A percentile compares a stretch with the other conserved stretches of the same genome.
phyloP scores from a whole-genome alignment of 2,797 vertebrate species.

The Lateolabrax maculatus region DNA sequence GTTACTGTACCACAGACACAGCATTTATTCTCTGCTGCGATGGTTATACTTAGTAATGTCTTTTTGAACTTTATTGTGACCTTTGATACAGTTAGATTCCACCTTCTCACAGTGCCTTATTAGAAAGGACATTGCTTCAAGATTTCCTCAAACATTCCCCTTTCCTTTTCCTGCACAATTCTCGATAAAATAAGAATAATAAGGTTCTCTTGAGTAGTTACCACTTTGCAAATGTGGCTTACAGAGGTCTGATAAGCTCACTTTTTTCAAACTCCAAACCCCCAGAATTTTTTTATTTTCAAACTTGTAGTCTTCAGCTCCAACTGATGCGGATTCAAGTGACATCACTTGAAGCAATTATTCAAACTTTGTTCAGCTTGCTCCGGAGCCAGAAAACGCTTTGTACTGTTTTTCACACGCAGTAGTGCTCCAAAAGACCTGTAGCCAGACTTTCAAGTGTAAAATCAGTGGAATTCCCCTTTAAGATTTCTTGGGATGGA shows the following conservation, averaged over 20 bases:
- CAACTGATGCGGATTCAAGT: not conserved
- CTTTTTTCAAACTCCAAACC: too few species aligned
- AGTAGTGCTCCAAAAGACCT: not conserved
- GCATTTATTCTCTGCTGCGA: slow-evolving; percentile 39
- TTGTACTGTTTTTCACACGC: not conserved
- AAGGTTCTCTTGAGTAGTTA: too few species aligned
- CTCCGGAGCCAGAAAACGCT: not conserved
- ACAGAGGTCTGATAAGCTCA: too few species aligned
- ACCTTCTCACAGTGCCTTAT: slow-evolving; percentile 17
- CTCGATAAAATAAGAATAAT: not conserved
- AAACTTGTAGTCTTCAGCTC: not conserved
- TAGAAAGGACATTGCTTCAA: slow-evolving; percentile 19
- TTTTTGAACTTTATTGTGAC: slow-evolving; percentile 45
- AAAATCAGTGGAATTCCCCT: not conserved
- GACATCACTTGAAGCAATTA: not conserved
- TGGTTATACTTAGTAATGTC: slow-evolving; percentile 33
- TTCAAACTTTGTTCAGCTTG: not conserved
- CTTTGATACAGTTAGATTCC: slow-evolving; percentile 41
- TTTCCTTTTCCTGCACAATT: not conserved
- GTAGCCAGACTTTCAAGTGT: not conserved
- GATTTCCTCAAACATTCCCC: slow-evolving; percentile 35
- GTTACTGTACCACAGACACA: slow-evolving; percentile 46
- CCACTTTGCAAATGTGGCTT: too few species aligned
- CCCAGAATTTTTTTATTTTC: not conserved
- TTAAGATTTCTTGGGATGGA: not conserved